phyloP scores from a whole-genome alignment of 2,113 vertebrate genomes.

The Onychostoma macrolepis region DNA sequence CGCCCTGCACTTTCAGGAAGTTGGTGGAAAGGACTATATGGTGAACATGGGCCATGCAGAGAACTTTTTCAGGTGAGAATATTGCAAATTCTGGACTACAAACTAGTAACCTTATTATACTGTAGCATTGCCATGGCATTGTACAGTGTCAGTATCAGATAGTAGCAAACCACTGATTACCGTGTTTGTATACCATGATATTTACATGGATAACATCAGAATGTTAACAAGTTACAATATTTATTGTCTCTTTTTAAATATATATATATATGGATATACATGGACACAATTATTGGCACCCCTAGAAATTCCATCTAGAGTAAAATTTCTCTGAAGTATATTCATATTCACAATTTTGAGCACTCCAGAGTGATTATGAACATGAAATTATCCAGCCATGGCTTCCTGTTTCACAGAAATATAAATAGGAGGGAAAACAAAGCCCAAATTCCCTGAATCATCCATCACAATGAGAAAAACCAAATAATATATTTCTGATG shows the following conservation, averaged over 20 bases:
- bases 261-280: neutral
- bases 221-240: neutral
- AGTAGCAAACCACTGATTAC: neutral
- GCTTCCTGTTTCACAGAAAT: too few relatives aligned
- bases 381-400: too few relatives aligned
- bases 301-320: too few relatives aligned
- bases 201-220: neutral
- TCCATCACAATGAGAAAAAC: too few relatives aligned
- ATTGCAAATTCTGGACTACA: neutral
- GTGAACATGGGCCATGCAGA: conserved; percentile 75
- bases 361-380: too few relatives aligned
- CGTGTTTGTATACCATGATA: neutral
- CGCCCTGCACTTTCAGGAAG: conserved; percentile 82
- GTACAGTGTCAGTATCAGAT: neutral
- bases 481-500: too few relatives aligned
- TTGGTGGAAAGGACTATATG: conserved; percentile 81
- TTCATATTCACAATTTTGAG: too few relatives aligned
- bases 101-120: neutral
- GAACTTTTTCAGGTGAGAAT: conserved; percentile 73
- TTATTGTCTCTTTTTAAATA: neutral
- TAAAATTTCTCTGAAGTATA: too few relatives aligned
- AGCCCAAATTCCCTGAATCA: too few relatives aligned
- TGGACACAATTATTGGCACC: too few relatives aligned
- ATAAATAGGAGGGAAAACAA: too few relatives aligned
- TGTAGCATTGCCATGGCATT: neutral